Evolutionary conservation across 2,797 vertebrate genomes (phyloP).

Genomic region (Luscinia luscinia): DNA sequence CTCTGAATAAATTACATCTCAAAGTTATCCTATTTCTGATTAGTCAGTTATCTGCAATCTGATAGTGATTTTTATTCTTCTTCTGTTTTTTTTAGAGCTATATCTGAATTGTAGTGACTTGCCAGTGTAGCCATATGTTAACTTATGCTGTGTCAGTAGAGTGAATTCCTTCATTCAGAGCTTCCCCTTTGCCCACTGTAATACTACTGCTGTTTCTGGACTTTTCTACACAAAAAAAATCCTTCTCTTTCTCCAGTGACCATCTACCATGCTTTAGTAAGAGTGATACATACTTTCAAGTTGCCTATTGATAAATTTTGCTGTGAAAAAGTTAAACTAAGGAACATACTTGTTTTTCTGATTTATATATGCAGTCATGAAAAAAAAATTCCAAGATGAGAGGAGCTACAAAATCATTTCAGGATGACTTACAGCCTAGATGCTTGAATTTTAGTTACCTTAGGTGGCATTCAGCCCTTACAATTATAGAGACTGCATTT

Average conservation of each 20-base stretch:
- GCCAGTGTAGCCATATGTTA: background rate
- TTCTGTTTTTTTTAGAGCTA: background rate
- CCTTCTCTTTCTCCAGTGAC: background rate
- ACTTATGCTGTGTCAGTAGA: background rate
- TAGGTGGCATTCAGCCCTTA: background rate
- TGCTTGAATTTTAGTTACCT: background rate
- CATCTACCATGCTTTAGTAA: background rate
- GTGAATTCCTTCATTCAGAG: background rate
- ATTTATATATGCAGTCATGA: background rate
- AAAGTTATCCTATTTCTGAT: background rate
- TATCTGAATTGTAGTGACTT: background rate
- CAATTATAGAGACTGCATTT: background rate
- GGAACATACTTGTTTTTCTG: background rate
- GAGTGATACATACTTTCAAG: background rate
- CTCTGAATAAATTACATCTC: slow-evolving; percentile 20
- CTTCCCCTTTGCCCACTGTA: background rate
- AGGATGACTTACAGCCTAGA: background rate
- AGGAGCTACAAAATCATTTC: background rate
- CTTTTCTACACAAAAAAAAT: background rate
- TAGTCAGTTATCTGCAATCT: background rate
- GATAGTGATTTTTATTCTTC: background rate
- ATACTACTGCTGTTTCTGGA: background rate
- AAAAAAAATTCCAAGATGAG: background rate
- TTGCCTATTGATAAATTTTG: background rate
- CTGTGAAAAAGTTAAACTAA: background rate